A percentile compares a stretch with the other conserved stretches of the same genome.
These are phyloP conservation scores for Leptoteleia sp. DNA, from an alignment of 1,140 invertebrate species.

Conservation along the genomic window DNA sequence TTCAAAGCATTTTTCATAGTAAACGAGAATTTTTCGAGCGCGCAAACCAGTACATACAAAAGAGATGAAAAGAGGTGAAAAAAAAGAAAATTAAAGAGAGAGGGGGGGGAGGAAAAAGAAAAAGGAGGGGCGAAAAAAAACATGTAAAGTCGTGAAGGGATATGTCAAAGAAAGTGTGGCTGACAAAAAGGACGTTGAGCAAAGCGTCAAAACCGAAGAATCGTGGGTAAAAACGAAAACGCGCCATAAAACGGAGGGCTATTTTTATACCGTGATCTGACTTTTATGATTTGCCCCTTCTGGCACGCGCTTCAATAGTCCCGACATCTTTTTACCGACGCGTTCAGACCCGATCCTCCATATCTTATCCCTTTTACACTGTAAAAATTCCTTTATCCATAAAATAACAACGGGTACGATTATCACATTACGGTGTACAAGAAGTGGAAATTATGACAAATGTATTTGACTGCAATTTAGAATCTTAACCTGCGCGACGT, in stretches of 20 bases:
- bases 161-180: constrained; percentile 19
- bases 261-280: constrained; percentile 10
- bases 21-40: constrained; percentile 37
- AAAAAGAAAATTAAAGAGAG: too few relatives aligned
- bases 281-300: constrained; percentile 14
- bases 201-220: constrained; percentile 28
- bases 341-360: constrained; percentile 2
- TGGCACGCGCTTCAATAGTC: constrained; percentile 16
- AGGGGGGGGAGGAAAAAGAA: too few relatives aligned
- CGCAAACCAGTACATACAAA: constrained; percentile 13
- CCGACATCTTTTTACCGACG: constrained; percentile 6
- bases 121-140: constrained; percentile 5
- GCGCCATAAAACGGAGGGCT: constrained; percentile 5
- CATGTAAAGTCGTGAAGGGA: not conserved
- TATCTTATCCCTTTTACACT: constrained; percentile 2
- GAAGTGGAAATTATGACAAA: too few relatives aligned
- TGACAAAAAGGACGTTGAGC: constrained; percentile 27
- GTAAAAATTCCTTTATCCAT: too few relatives aligned
- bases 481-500: too few relatives aligned
- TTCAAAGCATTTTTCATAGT: constrained; percentile 45
- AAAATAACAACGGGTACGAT: too few relatives aligned
- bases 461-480: not conserved
- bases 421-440: too few relatives aligned
- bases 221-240: constrained; percentile 25
- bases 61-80: not conserved